Base-by-base conservation (phyloP, 64 coral and sea anemone species). In the Acropora tenuis region DNA sequence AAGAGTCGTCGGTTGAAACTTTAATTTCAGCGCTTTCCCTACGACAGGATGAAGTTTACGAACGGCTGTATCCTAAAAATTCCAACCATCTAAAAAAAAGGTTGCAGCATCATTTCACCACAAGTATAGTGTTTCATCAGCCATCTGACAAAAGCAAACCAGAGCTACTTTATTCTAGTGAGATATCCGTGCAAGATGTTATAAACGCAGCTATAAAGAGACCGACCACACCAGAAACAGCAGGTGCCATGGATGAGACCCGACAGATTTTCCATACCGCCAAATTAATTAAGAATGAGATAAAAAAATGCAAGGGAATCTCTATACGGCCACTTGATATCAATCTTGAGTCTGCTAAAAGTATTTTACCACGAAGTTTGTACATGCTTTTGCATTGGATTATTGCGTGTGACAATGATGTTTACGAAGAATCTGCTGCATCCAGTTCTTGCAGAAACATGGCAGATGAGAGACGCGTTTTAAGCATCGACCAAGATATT, bases 371-470 rank as follows among this genome's bases (percentile, higher is more conserved):
- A 9, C 52, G 4, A 76, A 45, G 75, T 48, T 72, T 94, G 10
- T 94, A 94, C 74, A 78, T 83, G n/a, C 83, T 94, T 48, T 52
- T 94, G 8, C 87, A 79, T 3, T 86, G 79, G 71, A 48, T 85
- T 48, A 66, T 90, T 8, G 69, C 87, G n/a, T 78, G 67, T 46
- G 87, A 89, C 30, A 30, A 30, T 30, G 86, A 85, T 47, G 30
- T 50, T 4, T 30, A 30, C 30, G 30, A 30, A 30, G 48, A 85
- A 43, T 47, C 44, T 49, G 69, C 43, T 4, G 59, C 85, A 57
- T 79, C 68, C 3, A 17, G 58, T 74, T 48, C 52, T n/a, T 79
- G 84, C 19, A 80, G 52, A 1, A 88, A 76, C 47, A 59, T 41
- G 45, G 79, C 77, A 9, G 92, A 94, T 67, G 68, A 94, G 52